phyloP scores from a whole-genome alignment of 2,797 vertebrate genomes.

The Scomberomorus guttatus region DNA sequence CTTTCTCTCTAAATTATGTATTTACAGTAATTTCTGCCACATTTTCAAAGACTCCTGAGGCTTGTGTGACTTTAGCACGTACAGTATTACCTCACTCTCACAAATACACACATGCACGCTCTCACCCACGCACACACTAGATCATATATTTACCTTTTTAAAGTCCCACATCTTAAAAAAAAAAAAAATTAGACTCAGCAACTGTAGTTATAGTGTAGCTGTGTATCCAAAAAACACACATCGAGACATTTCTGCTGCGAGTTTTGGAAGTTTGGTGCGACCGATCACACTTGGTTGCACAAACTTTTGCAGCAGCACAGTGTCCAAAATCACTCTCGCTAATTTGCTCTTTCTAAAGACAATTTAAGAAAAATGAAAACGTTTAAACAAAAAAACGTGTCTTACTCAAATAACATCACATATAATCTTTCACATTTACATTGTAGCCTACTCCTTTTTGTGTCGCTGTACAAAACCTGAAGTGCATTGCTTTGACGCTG shows the following conservation, averaged over 20 bases:
- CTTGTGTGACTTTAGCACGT: conserved; percentile 29
- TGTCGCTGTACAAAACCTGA: conserved; percentile 5
- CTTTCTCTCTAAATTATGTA: conserved; percentile 12
- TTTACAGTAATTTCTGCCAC: conserved; percentile 56
- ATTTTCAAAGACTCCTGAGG: conserved; percentile 49
- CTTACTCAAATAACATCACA: no score
- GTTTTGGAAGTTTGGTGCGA: neutral
- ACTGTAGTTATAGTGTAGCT: neutral
- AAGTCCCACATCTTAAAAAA: conserved; percentile 25
- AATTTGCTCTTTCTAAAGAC: no score
- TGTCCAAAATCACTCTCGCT: no score
- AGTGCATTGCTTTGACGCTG: conserved; percentile 2
- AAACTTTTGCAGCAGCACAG: no score
- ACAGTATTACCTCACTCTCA: conserved; percentile 10
- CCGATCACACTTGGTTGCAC: neutral
- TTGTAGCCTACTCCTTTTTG: no score
- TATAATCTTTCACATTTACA: no score
- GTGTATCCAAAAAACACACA: neutral
- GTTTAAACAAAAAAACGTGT: no score
- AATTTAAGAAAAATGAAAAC: no score
- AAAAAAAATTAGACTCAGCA: conserved; percentile 17
- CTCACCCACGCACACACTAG: conserved; percentile 12
- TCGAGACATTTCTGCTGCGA: neutral
- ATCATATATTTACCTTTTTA: conserved; percentile 49
- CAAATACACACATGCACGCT: neutral